These are phyloP conservation scores for Choloepus hoffmanni DNA, from an alignment of 2,113 vertebrate genomes.

Conservation along the genomic window DNA sequence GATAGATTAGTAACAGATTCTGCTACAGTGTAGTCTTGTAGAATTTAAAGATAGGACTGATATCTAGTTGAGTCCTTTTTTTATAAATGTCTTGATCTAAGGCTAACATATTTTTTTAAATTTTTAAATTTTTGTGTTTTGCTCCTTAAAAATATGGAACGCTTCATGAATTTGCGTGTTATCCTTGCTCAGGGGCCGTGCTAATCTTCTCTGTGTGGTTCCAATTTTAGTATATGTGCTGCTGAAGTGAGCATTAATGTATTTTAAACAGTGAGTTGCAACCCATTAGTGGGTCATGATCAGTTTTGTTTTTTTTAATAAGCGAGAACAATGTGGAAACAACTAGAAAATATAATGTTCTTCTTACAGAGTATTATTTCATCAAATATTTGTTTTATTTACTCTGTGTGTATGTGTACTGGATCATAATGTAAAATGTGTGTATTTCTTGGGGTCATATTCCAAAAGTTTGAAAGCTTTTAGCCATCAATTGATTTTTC, in stretches of 20 bases:
- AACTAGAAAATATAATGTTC: background rate
- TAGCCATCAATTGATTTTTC: background rate
- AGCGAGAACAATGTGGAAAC: background rate
- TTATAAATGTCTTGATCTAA: conserved; percentile 43
- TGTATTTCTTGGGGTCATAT: background rate
- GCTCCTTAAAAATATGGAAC: too few species aligned
- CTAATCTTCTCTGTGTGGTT: too few species aligned
- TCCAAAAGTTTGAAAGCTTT: background rate
- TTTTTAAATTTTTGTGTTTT: too few species aligned
- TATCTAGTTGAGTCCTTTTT: conserved; percentile 10
- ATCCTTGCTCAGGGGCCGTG: too few species aligned
- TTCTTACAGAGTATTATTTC: background rate
- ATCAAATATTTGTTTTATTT: background rate
- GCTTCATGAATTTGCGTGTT: too few species aligned
- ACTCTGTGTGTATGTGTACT: background rate
- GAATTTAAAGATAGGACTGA: conserved; percentile 15
- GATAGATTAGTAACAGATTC: background rate
- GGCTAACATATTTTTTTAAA: background rate
- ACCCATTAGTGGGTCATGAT: background rate
- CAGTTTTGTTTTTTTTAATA: background rate
- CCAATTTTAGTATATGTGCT: too few species aligned
- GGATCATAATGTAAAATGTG: background rate
- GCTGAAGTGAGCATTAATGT: too few species aligned
- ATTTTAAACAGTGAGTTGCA: background rate
- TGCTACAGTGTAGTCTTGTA: conserved; percentile 30